Conservation (phyloP, 2,113 vertebrate genomes). For the Ciconia boyciana region DNA sequence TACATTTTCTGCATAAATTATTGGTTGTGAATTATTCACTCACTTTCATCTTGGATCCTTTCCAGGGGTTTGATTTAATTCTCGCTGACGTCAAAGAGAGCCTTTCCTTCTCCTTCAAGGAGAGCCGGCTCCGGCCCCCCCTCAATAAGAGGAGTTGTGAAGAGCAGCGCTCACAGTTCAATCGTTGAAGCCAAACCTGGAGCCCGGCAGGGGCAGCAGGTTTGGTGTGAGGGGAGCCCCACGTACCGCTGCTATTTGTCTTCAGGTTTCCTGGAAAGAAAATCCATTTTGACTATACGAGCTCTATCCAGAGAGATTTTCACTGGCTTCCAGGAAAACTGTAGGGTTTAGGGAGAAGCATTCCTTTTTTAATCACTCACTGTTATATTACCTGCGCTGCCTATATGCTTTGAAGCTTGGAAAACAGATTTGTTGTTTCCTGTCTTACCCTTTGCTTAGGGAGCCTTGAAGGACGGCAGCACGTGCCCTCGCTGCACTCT, state of each 20-base stretch:
- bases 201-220: not conserved
- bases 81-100: accelerated
- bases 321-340: not conserved
- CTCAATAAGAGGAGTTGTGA: accelerated
- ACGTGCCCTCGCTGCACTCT: not conserved
- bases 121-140: accelerated
- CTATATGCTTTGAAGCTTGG: not conserved
- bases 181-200: accelerated
- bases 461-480: not conserved
- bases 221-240: not conserved
- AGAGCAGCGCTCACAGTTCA: not conserved
- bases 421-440: too few species aligned
- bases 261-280: not conserved
- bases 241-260: accelerated
- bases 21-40: not conserved
- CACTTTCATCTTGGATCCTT: not conserved
- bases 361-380: not conserved
- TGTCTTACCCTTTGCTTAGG: not conserved
- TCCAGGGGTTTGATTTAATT: not conserved
- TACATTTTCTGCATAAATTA: not conserved
- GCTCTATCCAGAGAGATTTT: not conserved
- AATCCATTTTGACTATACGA: not conserved
- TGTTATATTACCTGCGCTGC: not conserved
- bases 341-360: not conserved
- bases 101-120: not conserved